Conservation (phyloP, 2,888 invertebrate genomes). For the Gnatocerus cornutus region DNA sequence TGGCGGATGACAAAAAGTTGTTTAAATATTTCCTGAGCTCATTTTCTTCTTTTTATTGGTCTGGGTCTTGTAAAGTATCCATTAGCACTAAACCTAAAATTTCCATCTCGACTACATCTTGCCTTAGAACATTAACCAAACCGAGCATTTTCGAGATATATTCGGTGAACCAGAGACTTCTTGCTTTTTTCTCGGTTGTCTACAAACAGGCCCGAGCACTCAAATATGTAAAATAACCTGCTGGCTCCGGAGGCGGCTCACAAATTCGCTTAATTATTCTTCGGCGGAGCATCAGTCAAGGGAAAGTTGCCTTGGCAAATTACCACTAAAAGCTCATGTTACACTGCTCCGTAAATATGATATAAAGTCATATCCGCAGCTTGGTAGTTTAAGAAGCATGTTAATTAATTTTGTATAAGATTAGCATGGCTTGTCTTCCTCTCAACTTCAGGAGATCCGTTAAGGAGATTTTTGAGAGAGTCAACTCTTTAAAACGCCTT, state of each 20-base stretch:
- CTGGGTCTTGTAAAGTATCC: background rate
- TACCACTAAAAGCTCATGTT: conserved; percentile 47
- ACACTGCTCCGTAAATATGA: conserved; percentile 44
- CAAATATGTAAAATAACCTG: conserved; percentile 32
- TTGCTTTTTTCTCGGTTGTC: conserved; percentile 11
- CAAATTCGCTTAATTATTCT: conserved; percentile 36
- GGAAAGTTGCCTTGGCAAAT: conserved; percentile 37
- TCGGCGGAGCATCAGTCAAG: conserved; percentile 37
- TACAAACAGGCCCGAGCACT: conserved; percentile 14
- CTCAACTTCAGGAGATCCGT: conserved; percentile 24
- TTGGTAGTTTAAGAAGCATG: conserved; percentile 48
- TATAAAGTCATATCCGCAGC: conserved; percentile 49
- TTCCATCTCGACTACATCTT: background rate
- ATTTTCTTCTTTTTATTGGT: too few relatives aligned
- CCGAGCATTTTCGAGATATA: conserved; percentile 5
- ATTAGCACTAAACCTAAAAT: background rate
- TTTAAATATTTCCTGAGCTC: too few relatives aligned
- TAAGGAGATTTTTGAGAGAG: conserved; percentile 25
- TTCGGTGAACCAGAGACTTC: conserved; percentile 1
- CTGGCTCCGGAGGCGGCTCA: conserved; percentile 17
- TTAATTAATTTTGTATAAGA: conserved; percentile 50
- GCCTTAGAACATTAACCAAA: background rate
- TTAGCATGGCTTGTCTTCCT: conserved; percentile 34
- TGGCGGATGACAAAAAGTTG: too few relatives aligned
- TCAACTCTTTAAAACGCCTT: background rate